A percentile compares a stretch with the other conserved stretches of the same genome.
Evolutionary conservation across 2,113 vertebrate genomes (phyloP).

Genomic region (Pardalotus punctatus): DNA sequence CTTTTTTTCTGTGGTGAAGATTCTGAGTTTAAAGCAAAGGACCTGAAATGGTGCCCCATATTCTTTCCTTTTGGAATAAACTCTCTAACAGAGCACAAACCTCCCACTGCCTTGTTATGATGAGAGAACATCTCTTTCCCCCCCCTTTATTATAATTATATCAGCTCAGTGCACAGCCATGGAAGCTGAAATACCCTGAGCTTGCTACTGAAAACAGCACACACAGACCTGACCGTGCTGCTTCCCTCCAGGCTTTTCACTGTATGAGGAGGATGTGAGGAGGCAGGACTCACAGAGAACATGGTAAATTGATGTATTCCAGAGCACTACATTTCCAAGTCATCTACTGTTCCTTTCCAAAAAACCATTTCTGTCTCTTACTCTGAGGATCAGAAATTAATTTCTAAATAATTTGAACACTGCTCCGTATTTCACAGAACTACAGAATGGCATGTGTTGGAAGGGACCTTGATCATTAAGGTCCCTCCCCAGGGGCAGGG

Average conservation of each 20-base stretch:
- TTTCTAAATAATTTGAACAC: neutral
- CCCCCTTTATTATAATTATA: neutral
- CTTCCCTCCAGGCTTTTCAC: neutral
- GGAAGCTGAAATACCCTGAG: neutral
- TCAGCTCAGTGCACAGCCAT: neutral
- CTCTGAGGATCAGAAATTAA: neutral
- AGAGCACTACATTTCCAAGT: neutral
- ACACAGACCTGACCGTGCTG: neutral
- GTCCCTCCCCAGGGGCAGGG: neutral
- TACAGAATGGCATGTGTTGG: neutral
- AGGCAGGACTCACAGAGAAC: conserved; percentile 9
- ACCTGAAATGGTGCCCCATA: conserved; percentile 2
- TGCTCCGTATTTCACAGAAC: neutral
- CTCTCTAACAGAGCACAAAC: neutral
- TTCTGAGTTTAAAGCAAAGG: conserved; percentile 39
- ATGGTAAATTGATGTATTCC: neutral
- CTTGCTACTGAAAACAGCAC: neutral
- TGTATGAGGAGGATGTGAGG: neutral
- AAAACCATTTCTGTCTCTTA: neutral
- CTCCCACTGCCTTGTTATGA: neutral
- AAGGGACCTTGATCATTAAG: neutral
- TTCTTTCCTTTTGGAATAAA: conserved; percentile 43
- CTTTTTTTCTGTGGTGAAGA: conserved; percentile 3
- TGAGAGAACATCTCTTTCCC: neutral
- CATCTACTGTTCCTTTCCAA: neutral